Evolutionary conservation across 2,888 invertebrate genomes (phyloP).

Genomic region (Papilio elwesi): DNA sequence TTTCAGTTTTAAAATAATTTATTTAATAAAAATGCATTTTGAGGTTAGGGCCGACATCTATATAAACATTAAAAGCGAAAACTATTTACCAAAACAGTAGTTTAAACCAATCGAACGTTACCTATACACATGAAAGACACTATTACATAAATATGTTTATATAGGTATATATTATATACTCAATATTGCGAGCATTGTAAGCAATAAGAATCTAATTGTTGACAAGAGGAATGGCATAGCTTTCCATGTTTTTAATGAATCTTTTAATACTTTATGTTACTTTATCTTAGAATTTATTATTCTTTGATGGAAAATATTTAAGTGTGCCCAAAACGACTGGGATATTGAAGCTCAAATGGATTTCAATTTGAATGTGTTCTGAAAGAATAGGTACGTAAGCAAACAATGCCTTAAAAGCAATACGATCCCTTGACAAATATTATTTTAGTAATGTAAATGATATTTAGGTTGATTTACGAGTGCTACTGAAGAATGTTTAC

Average conservation of each 20-base stretch:
- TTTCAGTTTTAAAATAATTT: neutral
- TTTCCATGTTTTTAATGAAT: too few species aligned
- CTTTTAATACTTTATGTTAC: neutral
- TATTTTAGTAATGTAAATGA: conserved; percentile 18
- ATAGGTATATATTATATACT: too few species aligned
- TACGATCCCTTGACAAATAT: conserved; percentile 20
- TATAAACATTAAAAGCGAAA: too few species aligned
- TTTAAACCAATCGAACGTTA: too few species aligned
- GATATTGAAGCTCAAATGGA: neutral
- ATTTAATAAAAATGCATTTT: neutral
- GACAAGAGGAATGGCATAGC: too few species aligned
- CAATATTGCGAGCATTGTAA: too few species aligned
- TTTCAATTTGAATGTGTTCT: conserved; percentile 3
- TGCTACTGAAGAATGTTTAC: neutral
- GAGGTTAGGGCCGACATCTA: too few species aligned
- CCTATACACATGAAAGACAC: too few species aligned
- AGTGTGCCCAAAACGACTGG: neutral
- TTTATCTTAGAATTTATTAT: neutral
- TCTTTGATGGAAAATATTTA: neutral
- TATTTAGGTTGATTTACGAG: conserved; percentile 12
- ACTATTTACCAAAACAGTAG: too few species aligned
- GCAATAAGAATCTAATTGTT: too few species aligned
- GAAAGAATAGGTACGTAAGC: conserved; percentile 6
- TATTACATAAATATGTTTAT: too few species aligned
- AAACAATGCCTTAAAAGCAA: conserved; percentile 22